A percentile compares a stretch with the other conserved stretches of the same genome.
Evolutionary conservation across 2,113 vertebrate species (phyloP).

Genomic region (Colistium nudipinnis): DNA sequence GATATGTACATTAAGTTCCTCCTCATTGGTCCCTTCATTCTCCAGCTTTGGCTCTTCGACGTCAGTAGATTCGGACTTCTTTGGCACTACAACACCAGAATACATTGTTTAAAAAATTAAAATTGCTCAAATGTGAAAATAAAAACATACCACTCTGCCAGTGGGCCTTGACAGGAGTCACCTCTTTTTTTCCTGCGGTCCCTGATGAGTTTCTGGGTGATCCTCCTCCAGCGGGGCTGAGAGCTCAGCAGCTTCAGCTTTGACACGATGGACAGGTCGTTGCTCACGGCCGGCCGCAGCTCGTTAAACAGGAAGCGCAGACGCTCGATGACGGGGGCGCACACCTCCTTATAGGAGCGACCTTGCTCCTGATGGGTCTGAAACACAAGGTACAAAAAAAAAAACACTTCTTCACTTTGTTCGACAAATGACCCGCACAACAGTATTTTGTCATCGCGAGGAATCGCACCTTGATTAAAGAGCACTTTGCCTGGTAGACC

Average conservation of each 20-base stretch:
- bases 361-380: conserved; percentile 99
- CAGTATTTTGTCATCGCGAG: neutral
- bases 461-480: conserved; percentile 92
- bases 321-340: conserved; percentile 95
- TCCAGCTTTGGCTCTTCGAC: conserved; percentile 94
- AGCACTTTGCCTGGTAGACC: conserved; percentile 98
- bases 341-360: conserved; percentile 98
- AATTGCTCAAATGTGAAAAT: too few species aligned
- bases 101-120: too few species aligned
- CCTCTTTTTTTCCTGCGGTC: conserved; percentile 94
- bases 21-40: conserved; percentile 92
- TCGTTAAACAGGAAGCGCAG: conserved; percentile 97
- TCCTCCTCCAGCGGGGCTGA: conserved; percentile 92
- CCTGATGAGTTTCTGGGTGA: conserved; percentile 93
- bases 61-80: conserved; percentile 92
- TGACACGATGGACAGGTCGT: conserved; percentile 93
- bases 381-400: conserved; percentile 8
- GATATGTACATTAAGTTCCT: conserved; percentile 88
- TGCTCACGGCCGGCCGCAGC: conserved; percentile 94
- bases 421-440: neutral
- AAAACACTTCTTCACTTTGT: neutral
- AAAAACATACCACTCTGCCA: too few species aligned
- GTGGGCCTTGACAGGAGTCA: conserved; percentile 43
- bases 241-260: conserved; percentile 95
- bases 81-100: conserved; percentile 83